These are phyloP conservation scores for Nesidiocoris tenuis DNA, from an alignment of 2,888 invertebrate species.

Conservation along the genomic window DNA sequence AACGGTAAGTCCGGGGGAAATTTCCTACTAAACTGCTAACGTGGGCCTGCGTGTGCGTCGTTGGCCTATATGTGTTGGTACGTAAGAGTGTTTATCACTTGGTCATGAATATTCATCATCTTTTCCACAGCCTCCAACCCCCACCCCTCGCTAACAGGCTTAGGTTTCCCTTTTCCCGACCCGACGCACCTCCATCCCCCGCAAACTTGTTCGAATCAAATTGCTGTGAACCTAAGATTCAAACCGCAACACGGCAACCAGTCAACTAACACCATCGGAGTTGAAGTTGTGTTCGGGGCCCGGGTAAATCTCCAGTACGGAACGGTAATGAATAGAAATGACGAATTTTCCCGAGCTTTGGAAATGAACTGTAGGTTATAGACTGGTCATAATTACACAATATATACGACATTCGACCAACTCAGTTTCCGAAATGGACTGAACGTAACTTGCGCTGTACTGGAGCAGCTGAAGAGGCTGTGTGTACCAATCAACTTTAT, in stretches of 20 bases:
- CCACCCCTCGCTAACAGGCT: background rate
- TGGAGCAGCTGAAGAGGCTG: too few species aligned
- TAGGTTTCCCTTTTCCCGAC: background rate
- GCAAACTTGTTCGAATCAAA: background rate
- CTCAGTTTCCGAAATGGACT: too few species aligned
- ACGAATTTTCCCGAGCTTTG: too few species aligned
- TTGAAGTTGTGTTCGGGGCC: too few species aligned
- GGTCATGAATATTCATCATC: background rate
- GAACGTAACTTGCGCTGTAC: too few species aligned
- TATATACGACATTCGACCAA: too few species aligned
- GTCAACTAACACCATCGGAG: background rate
- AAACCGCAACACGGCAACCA: background rate
- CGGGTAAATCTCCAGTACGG: too few species aligned
- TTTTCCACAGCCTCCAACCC: background rate
- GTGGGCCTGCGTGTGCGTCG: background rate
- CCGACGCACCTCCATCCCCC: background rate
- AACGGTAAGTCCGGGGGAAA: slow-evolving; percentile 59
- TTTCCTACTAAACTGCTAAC: background rate
- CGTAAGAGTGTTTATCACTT: background rate
- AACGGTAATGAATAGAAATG: too few species aligned
- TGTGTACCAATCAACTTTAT: too few species aligned
- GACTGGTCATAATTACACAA: too few species aligned
- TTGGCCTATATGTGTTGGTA: background rate
- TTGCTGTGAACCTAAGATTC: background rate
- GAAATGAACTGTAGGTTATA: too few species aligned